These are phyloP conservation scores for Trichomycterus rosablanca DNA, from an alignment of 2,113 vertebrate species.

Conservation along the genomic window DNA sequence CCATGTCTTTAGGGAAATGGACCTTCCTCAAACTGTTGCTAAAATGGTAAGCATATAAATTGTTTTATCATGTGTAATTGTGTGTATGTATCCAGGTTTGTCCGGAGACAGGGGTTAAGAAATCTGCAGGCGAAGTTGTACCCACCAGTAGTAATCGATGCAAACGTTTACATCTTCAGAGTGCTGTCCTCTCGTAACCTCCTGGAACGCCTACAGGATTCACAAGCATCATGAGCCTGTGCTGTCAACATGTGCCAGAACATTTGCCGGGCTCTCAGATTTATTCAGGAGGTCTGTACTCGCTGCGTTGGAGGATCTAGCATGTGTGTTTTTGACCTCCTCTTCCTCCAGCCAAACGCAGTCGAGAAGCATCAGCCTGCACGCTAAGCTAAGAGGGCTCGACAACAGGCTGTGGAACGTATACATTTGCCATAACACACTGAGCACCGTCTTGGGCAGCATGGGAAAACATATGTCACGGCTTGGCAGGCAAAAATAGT, in stretches of 20 bases:
- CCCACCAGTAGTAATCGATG: not conserved
- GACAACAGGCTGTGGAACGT: constrained; percentile 61
- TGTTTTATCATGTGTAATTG: too few species aligned
- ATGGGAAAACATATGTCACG: too few species aligned
- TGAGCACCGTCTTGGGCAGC: constrained; percentile 41
- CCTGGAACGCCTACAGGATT: not conserved
- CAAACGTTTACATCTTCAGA: constrained; percentile 30
- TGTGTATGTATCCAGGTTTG: too few species aligned
- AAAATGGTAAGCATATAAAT: too few species aligned
- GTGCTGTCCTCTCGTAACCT: constrained; percentile 16
- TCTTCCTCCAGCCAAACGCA: constrained; percentile 48
- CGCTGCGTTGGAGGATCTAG: constrained; percentile 37
- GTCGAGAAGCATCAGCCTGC: constrained; percentile 42
- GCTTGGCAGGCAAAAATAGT: constrained; percentile 36
- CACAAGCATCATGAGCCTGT: constrained; percentile 14
- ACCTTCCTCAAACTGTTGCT: too few species aligned
- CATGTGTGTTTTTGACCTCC: not conserved
- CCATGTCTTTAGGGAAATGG: too few species aligned
- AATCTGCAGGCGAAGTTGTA: not conserved
- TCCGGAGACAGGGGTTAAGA: too few species aligned
- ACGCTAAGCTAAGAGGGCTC: constrained; percentile 22
- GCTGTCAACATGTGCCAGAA: constrained; percentile 27
- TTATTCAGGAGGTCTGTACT: constrained; percentile 47
- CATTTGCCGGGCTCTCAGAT: constrained; percentile 37
- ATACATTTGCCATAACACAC: constrained; percentile 53